A percentile compares a stretch with the other conserved stretches of the same genome.
Conservation (phyloP, 1,140 invertebrate genomes). For the Orius insidiosus region DNA sequence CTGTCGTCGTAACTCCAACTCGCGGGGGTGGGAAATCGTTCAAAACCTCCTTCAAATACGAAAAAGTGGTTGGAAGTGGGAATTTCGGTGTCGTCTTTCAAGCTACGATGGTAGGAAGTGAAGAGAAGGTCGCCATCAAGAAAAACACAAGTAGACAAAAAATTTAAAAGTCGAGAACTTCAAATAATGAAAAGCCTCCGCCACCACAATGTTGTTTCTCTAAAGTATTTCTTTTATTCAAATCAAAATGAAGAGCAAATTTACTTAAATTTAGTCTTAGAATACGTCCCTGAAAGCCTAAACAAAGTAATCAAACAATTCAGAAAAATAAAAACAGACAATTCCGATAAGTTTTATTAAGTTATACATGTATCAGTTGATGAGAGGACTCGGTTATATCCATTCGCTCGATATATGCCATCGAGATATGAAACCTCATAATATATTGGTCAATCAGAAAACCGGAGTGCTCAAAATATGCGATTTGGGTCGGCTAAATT, state of each 20-base stretch:
- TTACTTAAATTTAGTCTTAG: constrained; percentile 98
- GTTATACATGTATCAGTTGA: constrained; percentile 99
- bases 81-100: constrained; percentile 99
- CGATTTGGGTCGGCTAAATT: constrained; percentile 99
- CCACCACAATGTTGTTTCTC: constrained; percentile 98
- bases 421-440: constrained; percentile 99
- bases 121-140: constrained; percentile 96
- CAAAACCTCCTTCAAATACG: constrained; percentile 93
- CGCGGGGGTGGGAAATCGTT: constrained; percentile 84
- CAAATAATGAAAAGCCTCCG: constrained; percentile 98
- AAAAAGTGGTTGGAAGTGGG: constrained; percentile 97
- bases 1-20: constrained; percentile 86
- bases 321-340: constrained; percentile 95
- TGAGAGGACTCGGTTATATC: constrained; percentile 96
- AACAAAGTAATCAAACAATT: constrained; percentile 99
- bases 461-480: constrained; percentile 95
- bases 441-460: constrained; percentile 89
- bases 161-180: constrained; percentile 90
- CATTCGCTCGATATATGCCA: constrained; percentile 98
- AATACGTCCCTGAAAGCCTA: constrained; percentile 99
- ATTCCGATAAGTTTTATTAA: constrained; percentile 99
- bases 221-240: constrained; percentile 99
- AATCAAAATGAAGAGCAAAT: constrained; percentile 99
- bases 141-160: constrained; percentile 50
- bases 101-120: constrained; percentile 86